Evolutionary conservation across 2,888 invertebrate genomes (phyloP), one percentile per base, ranked within the genome.

Genomic region (Craniophora ligustri): DNA sequence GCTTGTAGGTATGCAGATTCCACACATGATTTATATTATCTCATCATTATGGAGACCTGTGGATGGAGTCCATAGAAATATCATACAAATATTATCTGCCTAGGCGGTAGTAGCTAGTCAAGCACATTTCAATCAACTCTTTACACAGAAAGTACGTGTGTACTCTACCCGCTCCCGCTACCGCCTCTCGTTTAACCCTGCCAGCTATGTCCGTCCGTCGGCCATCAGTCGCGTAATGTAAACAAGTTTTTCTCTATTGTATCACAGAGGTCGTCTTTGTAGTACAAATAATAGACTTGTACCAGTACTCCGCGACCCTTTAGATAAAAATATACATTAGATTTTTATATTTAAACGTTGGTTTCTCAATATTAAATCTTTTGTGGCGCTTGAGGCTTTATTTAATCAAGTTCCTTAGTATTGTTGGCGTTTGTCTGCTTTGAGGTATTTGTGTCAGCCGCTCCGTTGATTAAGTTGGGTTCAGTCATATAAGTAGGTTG

Each of bases 241-340:
- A 88, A 87, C 86, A 89, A 87, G 84, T 83, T 84, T 81, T 78
- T 74, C 81, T 63, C 71, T 67, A 84, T 84, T 87, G 80, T 85
- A 78, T 77, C 82, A 85, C 86, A 87, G 79, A 78, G 75, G 68
- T 57, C 62, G 58, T 73, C 77, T 85, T 86, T 84, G 78, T 82
- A 48, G 61, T 64, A 75, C 73, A 82, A 81, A 86, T 86, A 87
- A 85, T 82, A 80, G 75, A 79, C 80, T 78, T 50, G 26, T 23
- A 15, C 11, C 42, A 32, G 10, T 38, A 23, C 28, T 50, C 23
- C 46, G 45, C 14, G 16, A 39, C 36, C 23, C 44, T 32, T 39
- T 32, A 58, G 44, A 4, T 4, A 69, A 51, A 55, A 60, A 61
- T 61, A 46, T 46, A 21, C 14, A 5, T 57, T 41, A 62, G 31